Percentiles rank a stretch among this genome's conserved stretches.
Evolutionary conservation across 2,888 invertebrate species (phyloP).

Genomic region (Drosophila buzzatii): DNA sequence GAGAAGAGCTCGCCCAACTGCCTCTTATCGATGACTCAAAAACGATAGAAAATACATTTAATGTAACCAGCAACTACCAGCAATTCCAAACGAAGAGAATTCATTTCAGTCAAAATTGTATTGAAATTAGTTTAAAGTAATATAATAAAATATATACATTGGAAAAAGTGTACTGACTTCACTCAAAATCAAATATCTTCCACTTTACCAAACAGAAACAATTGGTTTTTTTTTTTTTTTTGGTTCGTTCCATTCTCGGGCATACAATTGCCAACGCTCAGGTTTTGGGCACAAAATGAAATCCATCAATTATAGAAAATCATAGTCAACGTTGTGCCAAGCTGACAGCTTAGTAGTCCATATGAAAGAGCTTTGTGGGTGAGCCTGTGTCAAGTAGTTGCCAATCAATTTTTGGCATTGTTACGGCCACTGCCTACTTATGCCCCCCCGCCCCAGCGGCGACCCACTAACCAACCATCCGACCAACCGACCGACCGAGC

Average conservation of each 20-base stretch:
- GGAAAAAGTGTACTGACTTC: neutral
- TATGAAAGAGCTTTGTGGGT: slow-evolving; percentile 38
- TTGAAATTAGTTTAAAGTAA: neutral
- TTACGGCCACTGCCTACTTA: slow-evolving; percentile 38
- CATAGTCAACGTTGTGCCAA: slow-evolving; percentile 45
- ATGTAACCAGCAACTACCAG: slow-evolving; percentile 34
- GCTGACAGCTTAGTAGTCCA: slow-evolving; percentile 27
- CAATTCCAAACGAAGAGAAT: neutral
- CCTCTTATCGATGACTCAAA: slow-evolving; percentile 10
- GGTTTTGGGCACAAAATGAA: slow-evolving; percentile 31
- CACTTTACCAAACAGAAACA: neutral
- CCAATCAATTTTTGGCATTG: slow-evolving; percentile 77
- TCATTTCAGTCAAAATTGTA: neutral
- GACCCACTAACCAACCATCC: neutral
- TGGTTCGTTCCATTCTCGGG: slow-evolving; percentile 13
- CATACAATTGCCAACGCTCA: slow-evolving; percentile 25
- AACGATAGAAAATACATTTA: slow-evolving; percentile 53
- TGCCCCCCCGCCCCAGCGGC: neutral
- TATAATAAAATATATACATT: neutral
- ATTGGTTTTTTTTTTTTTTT: slow-evolving; percentile 1
- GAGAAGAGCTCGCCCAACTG: neutral
- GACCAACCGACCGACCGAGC: slow-evolving; percentile 9
- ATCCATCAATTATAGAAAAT: slow-evolving; percentile 70
- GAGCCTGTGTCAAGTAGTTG: slow-evolving; percentile 64
- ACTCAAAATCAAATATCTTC: neutral